Base-by-base conservation (phyloP, 2,888 invertebrate species). In the Melieria picta region DNA sequence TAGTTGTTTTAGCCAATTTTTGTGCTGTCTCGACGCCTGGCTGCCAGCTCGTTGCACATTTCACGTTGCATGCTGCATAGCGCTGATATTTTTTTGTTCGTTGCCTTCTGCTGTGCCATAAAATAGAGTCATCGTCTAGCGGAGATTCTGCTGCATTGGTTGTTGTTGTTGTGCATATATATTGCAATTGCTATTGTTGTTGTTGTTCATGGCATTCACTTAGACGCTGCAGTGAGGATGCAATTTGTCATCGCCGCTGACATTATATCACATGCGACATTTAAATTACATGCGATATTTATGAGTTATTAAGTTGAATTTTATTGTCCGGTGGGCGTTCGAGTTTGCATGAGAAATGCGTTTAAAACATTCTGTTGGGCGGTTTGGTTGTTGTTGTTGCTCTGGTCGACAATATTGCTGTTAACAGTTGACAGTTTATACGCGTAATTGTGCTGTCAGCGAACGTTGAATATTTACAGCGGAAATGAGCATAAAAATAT, bases 101-200 rank as follows among this genome's bases (percentile, higher is more conserved):
- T 42, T 45, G 13, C 45, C 42, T n/a, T 11, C 11, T 66, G 72
- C 61, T 69, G 48, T 5, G 13, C 64, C 58, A 62, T 68, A 74
- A 75, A 78, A 77, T 77, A 77, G 68, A 77, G 78, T 77, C 78
- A 77, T 78, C 75, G 76, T 74, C 74, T 75, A 71, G 72, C 75
- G 72, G 66, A 72, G 76, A 62, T 58, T 13, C 1, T 52, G 72
- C 47, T 48, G 42, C 11, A 1, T 3, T 66, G 16, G 47, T 48
- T 57, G 58, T 66, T 57, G 58, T 66, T 57, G 10, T 47, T 47
- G 48, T 57, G 10, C 0, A 16, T 16, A 16, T 16, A 16, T 16
- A 16, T 64, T 65, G 5, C 46, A 57, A 13, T 9, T 61, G 43
- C 30, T 16, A 30, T 62, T 62, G 45, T 60, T 48, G 60, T 57